Base-by-base conservation (phyloP, 2,888 invertebrate species). In the Seladonia tumulorum region DNA sequence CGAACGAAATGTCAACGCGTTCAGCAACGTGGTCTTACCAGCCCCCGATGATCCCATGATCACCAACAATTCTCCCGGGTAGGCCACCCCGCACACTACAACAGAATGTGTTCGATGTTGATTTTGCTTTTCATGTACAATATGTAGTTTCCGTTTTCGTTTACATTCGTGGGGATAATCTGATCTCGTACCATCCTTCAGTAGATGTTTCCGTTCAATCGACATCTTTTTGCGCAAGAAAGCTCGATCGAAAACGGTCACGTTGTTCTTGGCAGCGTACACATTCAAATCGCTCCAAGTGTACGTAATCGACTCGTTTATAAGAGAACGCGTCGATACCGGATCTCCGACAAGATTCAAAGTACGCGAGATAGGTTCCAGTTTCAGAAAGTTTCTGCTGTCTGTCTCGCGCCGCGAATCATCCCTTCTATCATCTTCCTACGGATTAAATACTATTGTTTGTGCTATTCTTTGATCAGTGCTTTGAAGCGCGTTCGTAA, bases 11-110 rank as follows among this genome's bases (percentile, higher is more conserved):
- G 98, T 98, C 87, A 99, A 95, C 0, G 98, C 97, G 95, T 99
- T 99, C 82, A 99, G 95, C 5, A 99, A 96, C 0, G 99, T 99
- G 0, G 99, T 99, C 95, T 99, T 99, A 2, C 99, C 99, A 0
- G 99, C 98, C 0, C 99, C 99, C 47, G 98, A 98, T 0, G 98
- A 97, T 0, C 98, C 98, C 97, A 99, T 97, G 73, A 98, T 97
- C 2, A 98, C 98, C 72, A 98, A 95, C 47, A 98, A 95, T 94
- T 98, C 98, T 0, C 98, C 98, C 0, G 98, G 98, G 93, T 97
- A 97, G 0, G 98, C 98, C 1, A 97, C 96, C 0, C 98, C 98
- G 89, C 96, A 97, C 12, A 98, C 98, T 98, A 92, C 63, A 93
- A 83, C 5, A n/a, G 1, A 75, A 81, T 25, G 5, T 22, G 5